These are phyloP conservation scores for Asarcornis scutulata DNA, from an alignment of 2,113 vertebrate species.

Conservation along the genomic window DNA sequence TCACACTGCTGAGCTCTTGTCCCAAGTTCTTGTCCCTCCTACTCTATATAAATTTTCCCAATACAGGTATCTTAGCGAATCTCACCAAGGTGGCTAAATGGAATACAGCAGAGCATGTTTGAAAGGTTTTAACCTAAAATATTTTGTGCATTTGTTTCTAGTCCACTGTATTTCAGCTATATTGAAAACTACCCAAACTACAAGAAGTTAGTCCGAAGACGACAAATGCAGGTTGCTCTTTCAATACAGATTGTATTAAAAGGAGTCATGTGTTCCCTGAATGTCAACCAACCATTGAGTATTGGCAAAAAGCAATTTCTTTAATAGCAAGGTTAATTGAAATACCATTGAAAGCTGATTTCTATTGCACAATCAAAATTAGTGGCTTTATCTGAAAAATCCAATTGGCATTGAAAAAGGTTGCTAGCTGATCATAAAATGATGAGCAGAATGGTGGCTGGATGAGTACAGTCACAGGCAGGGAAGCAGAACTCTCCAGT, in stretches of 20 bases:
- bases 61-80: neutral
- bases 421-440: slow-evolving; percentile 45
- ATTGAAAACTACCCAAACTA: neutral
- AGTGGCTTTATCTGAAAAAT: slow-evolving; percentile 63
- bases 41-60: neutral
- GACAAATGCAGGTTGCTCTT: slow-evolving; percentile 38
- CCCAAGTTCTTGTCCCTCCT: neutral
- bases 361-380: slow-evolving; percentile 53
- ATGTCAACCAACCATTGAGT: slow-evolving; percentile 54
- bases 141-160: neutral
- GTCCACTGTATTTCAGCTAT: neutral
- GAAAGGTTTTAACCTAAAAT: slow-evolving; percentile 16
- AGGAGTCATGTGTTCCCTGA: slow-evolving; percentile 42
- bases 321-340: slow-evolving; percentile 74
- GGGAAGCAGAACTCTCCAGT: neutral
- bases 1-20: neutral
- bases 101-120: neutral
- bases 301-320: slow-evolving; percentile 70
- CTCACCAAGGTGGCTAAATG: neutral
- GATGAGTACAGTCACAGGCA: neutral
- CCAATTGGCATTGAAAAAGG: slow-evolving; percentile 69
- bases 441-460: neutral
- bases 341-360: slow-evolving; percentile 69
- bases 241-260: slow-evolving; percentile 64
- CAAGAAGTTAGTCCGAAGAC: neutral